These are phyloP conservation scores for Phasianus colchicus DNA, from an alignment of 2,113 vertebrate genomes.

Conservation along the genomic window DNA sequence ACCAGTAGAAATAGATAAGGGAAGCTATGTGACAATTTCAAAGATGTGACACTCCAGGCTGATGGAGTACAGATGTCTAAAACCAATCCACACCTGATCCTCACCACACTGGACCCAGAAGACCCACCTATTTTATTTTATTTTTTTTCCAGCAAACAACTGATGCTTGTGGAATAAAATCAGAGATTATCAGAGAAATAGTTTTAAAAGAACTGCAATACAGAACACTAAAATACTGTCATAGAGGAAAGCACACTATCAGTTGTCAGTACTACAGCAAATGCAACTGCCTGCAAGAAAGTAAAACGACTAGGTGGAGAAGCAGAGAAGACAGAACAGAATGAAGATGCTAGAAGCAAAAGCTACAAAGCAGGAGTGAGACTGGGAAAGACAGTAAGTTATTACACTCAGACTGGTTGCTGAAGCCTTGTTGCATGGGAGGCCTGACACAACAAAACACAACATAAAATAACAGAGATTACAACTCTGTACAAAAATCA, in stretches of 20 bases:
- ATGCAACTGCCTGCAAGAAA: not conserved
- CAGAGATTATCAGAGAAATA: not conserved
- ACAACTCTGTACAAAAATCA: constrained; percentile 51
- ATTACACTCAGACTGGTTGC: not conserved
- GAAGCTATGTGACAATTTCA: not conserved
- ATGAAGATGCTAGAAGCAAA: not conserved
- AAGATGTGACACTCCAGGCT: not conserved
- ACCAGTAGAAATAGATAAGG: not conserved
- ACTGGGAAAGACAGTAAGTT: not conserved
- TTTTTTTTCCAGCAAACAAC: not conserved
- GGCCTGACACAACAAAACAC: constrained; percentile 21
- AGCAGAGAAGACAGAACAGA: not conserved
- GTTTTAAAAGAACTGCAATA: not conserved
- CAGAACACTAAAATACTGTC: not conserved
- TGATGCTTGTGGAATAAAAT: not conserved
- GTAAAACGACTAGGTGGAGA: not conserved
- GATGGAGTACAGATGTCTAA: not conserved
- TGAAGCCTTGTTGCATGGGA: not conserved
- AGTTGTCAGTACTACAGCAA: not conserved
- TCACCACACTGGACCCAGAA: not conserved
- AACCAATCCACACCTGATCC: too few species aligned
- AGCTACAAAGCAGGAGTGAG: not conserved
- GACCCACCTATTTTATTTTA: not conserved
- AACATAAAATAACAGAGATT: not conserved
- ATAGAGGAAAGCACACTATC: not conserved